Evolutionary conservation across 2,797 vertebrate species (phyloP).

Genomic region (Amniataba percoides): DNA sequence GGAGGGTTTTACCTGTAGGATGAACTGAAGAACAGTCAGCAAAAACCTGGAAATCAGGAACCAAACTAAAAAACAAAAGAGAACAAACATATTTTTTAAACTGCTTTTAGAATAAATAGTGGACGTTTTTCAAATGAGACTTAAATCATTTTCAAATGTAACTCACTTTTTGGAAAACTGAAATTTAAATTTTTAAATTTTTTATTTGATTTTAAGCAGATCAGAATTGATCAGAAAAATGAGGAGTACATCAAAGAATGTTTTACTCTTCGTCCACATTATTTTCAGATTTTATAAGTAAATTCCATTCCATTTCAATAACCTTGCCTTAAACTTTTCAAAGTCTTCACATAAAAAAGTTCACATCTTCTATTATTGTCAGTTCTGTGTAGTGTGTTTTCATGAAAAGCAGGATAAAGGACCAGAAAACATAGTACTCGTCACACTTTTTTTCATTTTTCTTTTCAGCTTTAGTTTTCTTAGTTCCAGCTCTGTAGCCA

Average conservation of each 20-base stretch:
- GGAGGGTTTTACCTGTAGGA: conserved; percentile 25
- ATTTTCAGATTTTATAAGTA: neutral
- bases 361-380: neutral
- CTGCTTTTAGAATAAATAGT: conserved; percentile 92
- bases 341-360: neutral
- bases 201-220: neutral
- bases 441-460: conserved; percentile 4
- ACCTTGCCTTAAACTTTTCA: neutral
- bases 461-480: neutral
- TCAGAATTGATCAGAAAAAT: neutral
- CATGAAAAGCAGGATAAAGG: neutral
- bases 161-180: conserved; percentile 84
- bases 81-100: conserved; percentile 83
- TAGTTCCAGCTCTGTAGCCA: neutral
- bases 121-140: conserved; percentile 79
- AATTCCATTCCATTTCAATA: neutral
- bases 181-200: neutral
- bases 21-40: conserved; percentile 5
- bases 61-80: conserved; percentile 7
- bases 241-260: neutral
- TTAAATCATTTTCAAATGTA: conserved; percentile 89
- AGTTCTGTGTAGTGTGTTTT: neutral
- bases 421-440: neutral
- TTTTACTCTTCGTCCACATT: neutral
- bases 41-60: conserved; percentile 4